These are phyloP conservation scores for Platysternon megacephalum DNA, from an alignment of 2,113 vertebrate species.

Conservation along the genomic window DNA sequence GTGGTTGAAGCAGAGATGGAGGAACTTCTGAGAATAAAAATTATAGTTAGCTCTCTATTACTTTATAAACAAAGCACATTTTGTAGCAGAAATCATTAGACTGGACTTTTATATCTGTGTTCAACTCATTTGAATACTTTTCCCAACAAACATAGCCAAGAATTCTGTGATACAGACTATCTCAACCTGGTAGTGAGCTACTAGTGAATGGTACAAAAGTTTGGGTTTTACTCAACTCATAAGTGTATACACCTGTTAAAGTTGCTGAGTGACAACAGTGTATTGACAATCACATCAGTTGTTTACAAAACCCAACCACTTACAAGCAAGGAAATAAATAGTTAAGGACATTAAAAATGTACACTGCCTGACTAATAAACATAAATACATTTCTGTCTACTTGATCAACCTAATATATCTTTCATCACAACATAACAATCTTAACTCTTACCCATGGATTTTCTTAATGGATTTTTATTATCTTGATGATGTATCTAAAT, in stretches of 20 bases:
- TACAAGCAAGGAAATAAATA: neutral
- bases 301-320: too few species aligned
- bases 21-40: conserved; percentile 34
- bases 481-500: neutral
- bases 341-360: neutral
- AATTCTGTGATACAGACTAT: neutral
- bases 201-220: neutral
- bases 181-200: neutral
- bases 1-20: conserved; percentile 25
- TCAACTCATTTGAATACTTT: conserved; percentile 21
- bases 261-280: neutral
- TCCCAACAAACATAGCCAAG: neutral
- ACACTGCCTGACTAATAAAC: neutral
- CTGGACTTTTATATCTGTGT: conserved; percentile 76
- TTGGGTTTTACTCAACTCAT: neutral
- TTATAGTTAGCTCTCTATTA: conserved; percentile 6
- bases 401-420: neutral
- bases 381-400: neutral
- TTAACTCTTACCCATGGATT: neutral
- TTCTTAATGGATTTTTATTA: neutral
- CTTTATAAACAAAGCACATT: conserved; percentile 56
- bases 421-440: rapidly evolving
- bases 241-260: neutral
- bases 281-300: too few species aligned
- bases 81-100: conserved; percentile 57